Base-by-base conservation (phyloP, 2,888 invertebrate species). In the Geophilus truncorum region DNA sequence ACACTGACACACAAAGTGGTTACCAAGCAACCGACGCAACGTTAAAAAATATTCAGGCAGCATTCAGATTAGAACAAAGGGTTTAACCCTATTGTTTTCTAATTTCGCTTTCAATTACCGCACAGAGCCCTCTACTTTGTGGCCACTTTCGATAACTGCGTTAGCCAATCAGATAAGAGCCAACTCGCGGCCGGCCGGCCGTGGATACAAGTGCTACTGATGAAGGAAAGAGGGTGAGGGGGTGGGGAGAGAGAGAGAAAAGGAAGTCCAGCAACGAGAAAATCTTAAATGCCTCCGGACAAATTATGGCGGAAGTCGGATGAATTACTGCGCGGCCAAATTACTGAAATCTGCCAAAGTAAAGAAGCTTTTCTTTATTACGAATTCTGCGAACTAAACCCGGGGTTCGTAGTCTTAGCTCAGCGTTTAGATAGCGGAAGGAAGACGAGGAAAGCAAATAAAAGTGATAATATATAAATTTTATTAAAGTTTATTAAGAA, bases 231-330 rank as follows among this genome's bases (percentile, higher is more conserved):
- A n/a, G n/a, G n/a, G n/a, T 5, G 51, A 18, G 7, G 2, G 6
- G 7, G 51, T 18, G 7, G 51, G 51, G 18, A n/a, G 70, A n/a
- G 25, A 28, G 57, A 21, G 21, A 23, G 21, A 21, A 62, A 23
- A 21, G 70, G 70, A 70, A 70, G 70, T 70, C 70, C 25, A 25
- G 25, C 12, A 12, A 28, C 70, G 12, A 70, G 70, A 28, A 70
- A 70, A 70, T 28, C 70, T 10, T 70, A 70, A 70, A 25, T 70
- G 28, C 70, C 70, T 70, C 28, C 23, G 70, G n/a, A n/a, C 25
- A 70, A 70, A 70, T 70, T 70, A 70, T 70, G 28, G 70, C 70
- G 70, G 70, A 70, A 28, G 70, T 70, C 70, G 9, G 25, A 70
- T 70, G 70, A 70, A 70, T 70, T 70, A 70, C 70, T 70, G 70